Evolutionary conservation across 1,140 invertebrate species (phyloP).

Genomic region (Argopecten irradians): DNA sequence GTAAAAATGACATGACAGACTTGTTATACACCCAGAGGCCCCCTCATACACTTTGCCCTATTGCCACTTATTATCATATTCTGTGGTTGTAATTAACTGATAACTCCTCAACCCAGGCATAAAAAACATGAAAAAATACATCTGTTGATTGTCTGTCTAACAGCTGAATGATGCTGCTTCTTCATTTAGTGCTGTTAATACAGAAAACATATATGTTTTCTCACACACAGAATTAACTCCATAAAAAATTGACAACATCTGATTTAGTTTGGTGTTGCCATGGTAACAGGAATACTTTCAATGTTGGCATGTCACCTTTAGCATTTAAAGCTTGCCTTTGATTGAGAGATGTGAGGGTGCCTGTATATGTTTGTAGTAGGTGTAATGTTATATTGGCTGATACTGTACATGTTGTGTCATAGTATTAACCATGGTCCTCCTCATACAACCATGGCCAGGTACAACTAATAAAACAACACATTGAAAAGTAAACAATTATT

Average conservation of each 20-base stretch:
- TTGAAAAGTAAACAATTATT: too few relatives aligned
- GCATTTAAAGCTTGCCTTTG: neutral
- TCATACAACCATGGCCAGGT: too few relatives aligned
- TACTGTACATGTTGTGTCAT: too few relatives aligned
- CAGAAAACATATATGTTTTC: neutral
- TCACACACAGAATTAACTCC: neutral
- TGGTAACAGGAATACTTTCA: neutral
- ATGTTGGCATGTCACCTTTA: constrained; percentile 7
- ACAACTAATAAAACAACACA: too few relatives aligned
- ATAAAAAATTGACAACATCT: constrained; percentile 18
- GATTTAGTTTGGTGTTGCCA: neutral
- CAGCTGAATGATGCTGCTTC: neutral
- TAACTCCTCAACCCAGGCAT: neutral
- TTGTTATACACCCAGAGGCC: neutral
- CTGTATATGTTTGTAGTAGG: neutral
- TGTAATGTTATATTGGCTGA: neutral
- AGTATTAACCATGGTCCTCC: too few relatives aligned
- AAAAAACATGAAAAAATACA: constrained; percentile 19
- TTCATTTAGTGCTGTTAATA: neutral
- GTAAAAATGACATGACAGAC: neutral
- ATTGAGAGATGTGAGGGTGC: constrained; percentile 20
- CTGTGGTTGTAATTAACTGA: neutral
- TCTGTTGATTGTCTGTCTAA: neutral
- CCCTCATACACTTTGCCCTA: neutral
- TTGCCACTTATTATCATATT: neutral